These are phyloP conservation scores for Gymnoscelis rufifasciata DNA, from an alignment of 2,888 invertebrate species.

Conservation along the genomic window DNA sequence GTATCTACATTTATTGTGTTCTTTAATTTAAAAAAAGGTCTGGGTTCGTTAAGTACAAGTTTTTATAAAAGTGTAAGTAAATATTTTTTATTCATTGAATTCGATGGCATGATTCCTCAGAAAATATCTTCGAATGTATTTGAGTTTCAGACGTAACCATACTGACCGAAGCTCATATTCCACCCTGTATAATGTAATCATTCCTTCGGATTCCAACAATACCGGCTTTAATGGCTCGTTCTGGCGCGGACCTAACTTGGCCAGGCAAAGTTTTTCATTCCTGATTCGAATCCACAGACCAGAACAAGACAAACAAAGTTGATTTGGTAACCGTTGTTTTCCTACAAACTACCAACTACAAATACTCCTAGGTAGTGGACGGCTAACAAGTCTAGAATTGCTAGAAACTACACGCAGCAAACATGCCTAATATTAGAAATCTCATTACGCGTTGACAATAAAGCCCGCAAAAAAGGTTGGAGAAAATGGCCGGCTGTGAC, in stretches of 20 bases:
- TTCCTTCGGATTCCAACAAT: constrained; percentile 1
- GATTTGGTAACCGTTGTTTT: constrained; percentile 29
- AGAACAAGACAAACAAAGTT: constrained; percentile 28
- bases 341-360: constrained; percentile 16
- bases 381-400: constrained; percentile 14
- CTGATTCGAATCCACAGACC: constrained; percentile 23
- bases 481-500: neutral
- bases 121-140: too few relatives aligned
- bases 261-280: constrained; percentile 18
- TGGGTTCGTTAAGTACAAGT: too few relatives aligned
- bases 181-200: neutral
- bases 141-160: too few relatives aligned
- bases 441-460: constrained; percentile 17
- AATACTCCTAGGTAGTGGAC: constrained; percentile 17
- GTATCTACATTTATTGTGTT: too few relatives aligned
- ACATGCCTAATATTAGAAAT: constrained; percentile 16
- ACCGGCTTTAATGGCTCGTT: constrained; percentile 1
- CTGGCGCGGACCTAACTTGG: constrained; percentile 6
- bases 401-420: constrained; percentile 12
- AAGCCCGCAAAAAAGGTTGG: constrained; percentile 12
- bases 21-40: too few relatives aligned
- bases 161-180: too few relatives aligned
- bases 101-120: too few relatives aligned
- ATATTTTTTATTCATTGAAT: too few relatives aligned
- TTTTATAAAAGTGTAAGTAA: too few relatives aligned